Conservation (phyloP, 2,888 invertebrate genomes). For the Atethmia centrago region DNA sequence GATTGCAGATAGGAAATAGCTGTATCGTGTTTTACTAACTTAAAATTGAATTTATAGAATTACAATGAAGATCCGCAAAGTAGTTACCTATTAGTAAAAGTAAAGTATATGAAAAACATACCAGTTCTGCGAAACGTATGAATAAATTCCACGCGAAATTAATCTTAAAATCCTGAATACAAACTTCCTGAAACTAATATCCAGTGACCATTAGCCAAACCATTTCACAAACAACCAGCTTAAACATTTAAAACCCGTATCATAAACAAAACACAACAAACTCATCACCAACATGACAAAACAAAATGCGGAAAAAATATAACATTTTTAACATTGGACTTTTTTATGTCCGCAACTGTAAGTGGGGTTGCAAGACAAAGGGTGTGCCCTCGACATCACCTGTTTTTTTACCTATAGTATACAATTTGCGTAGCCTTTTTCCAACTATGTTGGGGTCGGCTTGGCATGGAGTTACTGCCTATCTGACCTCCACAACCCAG, state of each 20-base stretch:
- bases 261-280: conserved; percentile 35
- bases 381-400: conserved; percentile 69
- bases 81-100: neutral
- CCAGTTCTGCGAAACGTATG: neutral
- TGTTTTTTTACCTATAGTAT: conserved; percentile 57
- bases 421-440: no score
- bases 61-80: neutral
- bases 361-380: conserved; percentile 66
- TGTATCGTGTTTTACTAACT: conserved; percentile 3
- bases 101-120: neutral
- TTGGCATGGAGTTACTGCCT: no score
- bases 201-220: conserved; percentile 23
- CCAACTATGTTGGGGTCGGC: no score
- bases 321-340: conserved; percentile 40
- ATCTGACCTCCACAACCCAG: no score
- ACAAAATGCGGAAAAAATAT: conserved; percentile 48
- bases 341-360: conserved; percentile 63
- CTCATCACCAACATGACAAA: conserved; percentile 33
- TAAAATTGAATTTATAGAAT: neutral
- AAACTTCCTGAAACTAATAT: conserved; percentile 1
- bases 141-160: neutral
- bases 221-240: conserved; percentile 38
- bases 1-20: conserved; percentile 15
- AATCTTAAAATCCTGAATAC: neutral
- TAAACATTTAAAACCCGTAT: conserved; percentile 40